Evolutionary conservation across 1,140 invertebrate species (phyloP), one percentile per base, ranked within the genome.

Genomic region (Cyclargus thomasi): DNA sequence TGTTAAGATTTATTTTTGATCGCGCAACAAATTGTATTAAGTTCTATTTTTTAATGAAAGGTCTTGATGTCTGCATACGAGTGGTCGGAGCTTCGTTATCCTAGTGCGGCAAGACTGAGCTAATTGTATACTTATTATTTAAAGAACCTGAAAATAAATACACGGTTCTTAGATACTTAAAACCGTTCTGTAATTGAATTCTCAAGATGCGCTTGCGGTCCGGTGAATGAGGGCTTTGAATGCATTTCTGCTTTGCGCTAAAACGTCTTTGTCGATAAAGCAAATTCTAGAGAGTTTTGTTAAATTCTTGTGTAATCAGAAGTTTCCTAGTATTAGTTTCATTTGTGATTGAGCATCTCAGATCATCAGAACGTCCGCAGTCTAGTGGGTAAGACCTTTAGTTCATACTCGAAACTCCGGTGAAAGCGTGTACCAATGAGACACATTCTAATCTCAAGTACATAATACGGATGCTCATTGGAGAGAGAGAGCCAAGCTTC

Each of bases 31-130:
- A 53, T 65, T 53, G 53, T 62, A 47, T 64, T 76, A 72, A 35
- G 36, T 66, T 18, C 66, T 47, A 62, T 77, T 80, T 81, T 81
- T 73, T 80, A 81, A 80, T 82, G 78, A 77, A 74, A 67, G 64
- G 68, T 29, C 62, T 29, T 57, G 69, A 72, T 81, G 72, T 80
- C 79, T 84, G 75, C 80, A 83, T 80, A 76, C 75, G 75, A 83
- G 85, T 78, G 81, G 74, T 47, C 75, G 77, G 76, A 75, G 82
- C 82, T 88, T 86, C 85, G 82, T 86, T 87, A 87, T 83, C 76
- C 78, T 71, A 73, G 73, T 80, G 73, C 74, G 67, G 79, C 78
- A 82, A 76, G 75, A 82, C 76, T 74, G 75, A 75, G 80, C 82
- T 86, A 86, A 86, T 86, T 86, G 82, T 80, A 74, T 74, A 80